Evolutionary conservation across 2,797 vertebrate species (phyloP).

Genomic region (Carcharodon carcharias): DNA sequence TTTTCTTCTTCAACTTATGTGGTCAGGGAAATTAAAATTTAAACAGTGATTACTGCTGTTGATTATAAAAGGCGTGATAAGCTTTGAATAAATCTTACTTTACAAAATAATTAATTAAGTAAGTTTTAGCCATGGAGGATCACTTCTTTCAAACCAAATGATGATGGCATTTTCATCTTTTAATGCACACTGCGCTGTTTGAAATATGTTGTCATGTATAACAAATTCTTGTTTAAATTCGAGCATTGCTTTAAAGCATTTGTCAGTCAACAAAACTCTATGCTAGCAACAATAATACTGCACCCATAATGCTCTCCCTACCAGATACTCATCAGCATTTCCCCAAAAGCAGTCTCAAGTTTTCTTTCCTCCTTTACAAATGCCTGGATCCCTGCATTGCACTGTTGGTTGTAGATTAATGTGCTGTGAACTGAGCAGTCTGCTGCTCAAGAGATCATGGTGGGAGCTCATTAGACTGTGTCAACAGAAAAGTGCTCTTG

Average conservation of each 20-base stretch:
- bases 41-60: not conserved
- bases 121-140: not conserved
- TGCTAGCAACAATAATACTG: not conserved
- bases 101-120: conserved; percentile 3
- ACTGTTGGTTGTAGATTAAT: not conserved
- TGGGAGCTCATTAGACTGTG: not conserved
- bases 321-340: not conserved
- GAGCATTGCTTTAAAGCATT: not conserved
- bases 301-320: not conserved
- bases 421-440: not conserved
- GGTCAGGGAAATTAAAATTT: not conserved
- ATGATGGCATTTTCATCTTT: not conserved
- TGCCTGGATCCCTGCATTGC: not conserved
- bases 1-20: not conserved
- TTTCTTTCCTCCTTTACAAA: not conserved
- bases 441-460: not conserved
- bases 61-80: not conserved
- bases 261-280: not conserved
- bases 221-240: not conserved
- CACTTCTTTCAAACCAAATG: not conserved
- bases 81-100: not conserved
- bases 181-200: not conserved
- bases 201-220: not conserved
- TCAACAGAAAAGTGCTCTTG: not conserved
- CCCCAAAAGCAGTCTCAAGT: not conserved